Evolutionary conservation across 1,140 invertebrate species (phyloP), one percentile per base, ranked within the genome.

Genomic region (Saxidomus purpurata): DNA sequence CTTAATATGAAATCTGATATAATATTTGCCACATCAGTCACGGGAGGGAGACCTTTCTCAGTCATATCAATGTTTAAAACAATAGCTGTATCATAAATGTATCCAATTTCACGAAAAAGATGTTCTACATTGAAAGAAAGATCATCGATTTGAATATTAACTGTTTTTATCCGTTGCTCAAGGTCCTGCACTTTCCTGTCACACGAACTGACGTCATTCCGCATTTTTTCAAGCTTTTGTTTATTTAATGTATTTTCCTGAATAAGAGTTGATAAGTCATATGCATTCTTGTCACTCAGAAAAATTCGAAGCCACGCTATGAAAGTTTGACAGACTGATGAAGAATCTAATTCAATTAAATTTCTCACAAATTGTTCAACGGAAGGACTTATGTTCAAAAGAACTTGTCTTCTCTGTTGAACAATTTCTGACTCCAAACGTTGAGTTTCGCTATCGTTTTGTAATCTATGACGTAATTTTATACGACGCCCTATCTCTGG

Each of bases 61-160:
- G 1, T 15, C 3, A 25, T 8, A 6, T 19, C 28, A 8, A 28
- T 28, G 19, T 63, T 22, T 28, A 63, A 17, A 13, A 28, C 15
- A 11, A 47, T 28, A 1, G 15, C 22, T 17, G 36, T n/a, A n/a
- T 82, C 80, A 38, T 67, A 63, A 8, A 82, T 63, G 15, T 63
- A 25, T 3, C 55, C 80, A 13, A 82, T 11, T 82, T 67, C 80
- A 13, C 80, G 19, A 19, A 82, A 63, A 17, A 82, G 63, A 82
- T 82, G 55, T 82, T 63, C 55, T 22, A 79, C 36, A 9, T 3
- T 4, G 25, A 79, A 49, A 25, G 76, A 79, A 22, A n/a, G n/a
- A 28, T 79, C 40, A 1, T 79, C 76, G 6, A 79, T 79, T 25
- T 4, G 1, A 28, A 28, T 63, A 19, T 63, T 3, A 13, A 11